These are phyloP conservation scores for Tinamus guttatus DNA, from an alignment of 2,113 vertebrate genomes.

Conservation along the genomic window DNA sequence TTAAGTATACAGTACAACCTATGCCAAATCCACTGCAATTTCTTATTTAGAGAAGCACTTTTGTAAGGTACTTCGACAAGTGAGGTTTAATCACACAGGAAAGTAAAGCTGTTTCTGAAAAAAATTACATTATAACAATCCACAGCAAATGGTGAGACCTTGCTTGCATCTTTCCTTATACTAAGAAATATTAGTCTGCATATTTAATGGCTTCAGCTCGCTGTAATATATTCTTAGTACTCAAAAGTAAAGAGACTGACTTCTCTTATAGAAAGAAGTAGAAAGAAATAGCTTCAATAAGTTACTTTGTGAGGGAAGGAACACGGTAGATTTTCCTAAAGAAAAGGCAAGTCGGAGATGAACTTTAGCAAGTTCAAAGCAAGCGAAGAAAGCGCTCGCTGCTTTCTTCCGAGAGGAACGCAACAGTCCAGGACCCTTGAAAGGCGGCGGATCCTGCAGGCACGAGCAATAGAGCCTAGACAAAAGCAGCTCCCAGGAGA, in stretches of 20 bases:
- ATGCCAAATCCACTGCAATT: not conserved
- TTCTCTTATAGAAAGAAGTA: conserved; percentile 5
- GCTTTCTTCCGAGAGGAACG: conserved; percentile 9
- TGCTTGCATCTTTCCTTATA: not conserved
- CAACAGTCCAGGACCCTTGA: not conserved
- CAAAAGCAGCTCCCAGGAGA: conserved; percentile 1
- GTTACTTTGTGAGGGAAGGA: not conserved
- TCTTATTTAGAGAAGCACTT: not conserved
- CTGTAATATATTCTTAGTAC: not conserved
- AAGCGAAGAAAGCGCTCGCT: not conserved
- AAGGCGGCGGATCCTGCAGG: conserved; percentile 10
- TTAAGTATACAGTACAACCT: not conserved
- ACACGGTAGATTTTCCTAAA: conserved; percentile 28
- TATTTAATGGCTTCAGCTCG: not conserved
- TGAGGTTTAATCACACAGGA: not conserved
- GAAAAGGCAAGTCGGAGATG: conserved; percentile 9
- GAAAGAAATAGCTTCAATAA: conserved; percentile 20
- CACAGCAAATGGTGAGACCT: not conserved
- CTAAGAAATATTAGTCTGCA: not conserved
- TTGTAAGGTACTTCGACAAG: not conserved
- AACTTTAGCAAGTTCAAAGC: conserved; percentile 31
- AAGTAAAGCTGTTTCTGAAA: conserved; percentile 1
- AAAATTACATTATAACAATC: not conserved
- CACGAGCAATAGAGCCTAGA: not conserved
- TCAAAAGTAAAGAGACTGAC: not conserved